phyloP scores from a whole-genome alignment of 1,140 invertebrate species.

The Musca domestica region DNA sequence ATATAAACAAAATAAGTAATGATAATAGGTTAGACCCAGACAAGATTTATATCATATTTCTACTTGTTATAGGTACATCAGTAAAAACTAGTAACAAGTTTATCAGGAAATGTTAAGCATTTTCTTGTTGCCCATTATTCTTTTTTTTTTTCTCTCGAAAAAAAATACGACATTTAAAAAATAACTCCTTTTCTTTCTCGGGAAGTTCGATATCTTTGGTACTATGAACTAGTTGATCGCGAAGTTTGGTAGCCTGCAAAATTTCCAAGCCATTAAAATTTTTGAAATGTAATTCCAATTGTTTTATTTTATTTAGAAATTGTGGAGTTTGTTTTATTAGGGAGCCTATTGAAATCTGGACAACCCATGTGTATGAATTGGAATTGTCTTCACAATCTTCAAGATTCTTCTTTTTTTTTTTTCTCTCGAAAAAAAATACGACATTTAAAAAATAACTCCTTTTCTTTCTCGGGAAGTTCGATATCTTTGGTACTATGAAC shows the following conservation, averaged over 20 bases:
- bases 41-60: neutral
- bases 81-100: too few species aligned
- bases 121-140: too few species aligned
- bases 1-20: too few species aligned
- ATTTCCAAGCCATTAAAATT: slow-evolving; percentile 8
- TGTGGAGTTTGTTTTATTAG: neutral
- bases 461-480: too few species aligned
- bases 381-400: neutral
- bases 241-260: neutral
- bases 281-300: neutral
- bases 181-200: neutral
- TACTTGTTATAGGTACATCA: neutral
- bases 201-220: neutral
- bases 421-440: too few species aligned
- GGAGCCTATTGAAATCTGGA: neutral
- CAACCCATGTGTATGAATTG: slow-evolving; percentile 5
- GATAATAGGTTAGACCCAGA: too few species aligned
- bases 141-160: neutral
- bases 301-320: neutral
- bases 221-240: neutral
- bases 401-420: slow-evolving; percentile 14
- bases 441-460: too few species aligned
- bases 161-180: slow-evolving; percentile 13
- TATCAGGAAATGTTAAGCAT: too few species aligned
- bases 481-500: too few species aligned